Evolutionary conservation across 2,888 invertebrate genomes (phyloP).

Genomic region (Villa cingulata): DNA sequence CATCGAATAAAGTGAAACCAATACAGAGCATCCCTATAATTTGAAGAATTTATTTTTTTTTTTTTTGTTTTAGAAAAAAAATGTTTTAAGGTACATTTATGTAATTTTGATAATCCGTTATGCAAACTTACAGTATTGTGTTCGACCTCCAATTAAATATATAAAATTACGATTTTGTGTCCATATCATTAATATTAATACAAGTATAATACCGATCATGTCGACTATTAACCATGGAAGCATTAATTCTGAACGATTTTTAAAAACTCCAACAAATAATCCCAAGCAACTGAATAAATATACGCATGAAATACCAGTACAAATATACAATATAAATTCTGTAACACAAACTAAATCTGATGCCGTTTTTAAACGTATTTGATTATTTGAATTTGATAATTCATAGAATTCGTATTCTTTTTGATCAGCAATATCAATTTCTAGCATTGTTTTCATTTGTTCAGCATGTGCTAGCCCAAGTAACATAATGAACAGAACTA

Average conservation of each 20-base stretch:
- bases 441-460: slow-evolving; percentile 31
- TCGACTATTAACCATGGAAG: slow-evolving; percentile 32
- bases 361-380: slow-evolving; percentile 28
- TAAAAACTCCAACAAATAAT: slow-evolving; percentile 31
- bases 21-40: slow-evolving; percentile 25
- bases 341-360: slow-evolving; percentile 29
- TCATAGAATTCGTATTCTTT: slow-evolving; percentile 31
- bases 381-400: slow-evolving; percentile 26
- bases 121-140: slow-evolving; percentile 27
- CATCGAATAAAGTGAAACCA: slow-evolving; percentile 24
- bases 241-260: slow-evolving; percentile 29
- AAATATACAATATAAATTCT: slow-evolving; percentile 25
- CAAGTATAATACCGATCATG: slow-evolving; percentile 25
- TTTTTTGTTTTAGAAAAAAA: not conserved
- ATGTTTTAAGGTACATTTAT: not conserved
- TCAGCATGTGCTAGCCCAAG: slow-evolving; percentile 34
- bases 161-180: slow-evolving; percentile 25
- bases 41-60: not conserved
- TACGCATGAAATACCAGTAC: slow-evolving; percentile 20
- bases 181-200: slow-evolving; percentile 23
- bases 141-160: slow-evolving; percentile 26
- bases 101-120: not conserved
- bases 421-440: slow-evolving; percentile 33
- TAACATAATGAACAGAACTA: slow-evolving; percentile 30
- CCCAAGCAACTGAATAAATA: slow-evolving; percentile 30